phyloP scores from a whole-genome alignment of 2,888 invertebrate genomes.

The Agrotis exclamationis region DNA sequence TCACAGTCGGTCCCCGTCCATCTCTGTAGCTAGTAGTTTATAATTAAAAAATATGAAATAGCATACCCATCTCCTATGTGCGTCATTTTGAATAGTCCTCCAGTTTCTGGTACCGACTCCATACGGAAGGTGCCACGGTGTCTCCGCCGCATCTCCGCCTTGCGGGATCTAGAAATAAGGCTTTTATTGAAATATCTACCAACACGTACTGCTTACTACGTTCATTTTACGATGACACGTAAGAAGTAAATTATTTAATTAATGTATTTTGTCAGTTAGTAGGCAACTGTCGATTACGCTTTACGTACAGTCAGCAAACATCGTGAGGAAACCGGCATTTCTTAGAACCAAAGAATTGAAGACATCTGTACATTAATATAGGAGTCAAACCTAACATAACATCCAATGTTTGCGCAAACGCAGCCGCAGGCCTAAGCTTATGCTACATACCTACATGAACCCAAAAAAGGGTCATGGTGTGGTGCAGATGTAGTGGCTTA shows the following conservation, averaged over 20 bases:
- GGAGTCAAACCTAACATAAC: too few relatives aligned
- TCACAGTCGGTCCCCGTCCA: too few relatives aligned
- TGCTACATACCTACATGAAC: background rate
- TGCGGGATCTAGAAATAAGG: slow-evolving; percentile 28
- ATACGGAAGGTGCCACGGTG: slow-evolving; percentile 69
- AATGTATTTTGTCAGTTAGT: background rate
- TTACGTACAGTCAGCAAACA: background rate
- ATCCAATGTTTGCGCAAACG: too few relatives aligned
- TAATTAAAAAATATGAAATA: too few relatives aligned
- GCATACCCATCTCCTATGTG: slow-evolving; percentile 44
- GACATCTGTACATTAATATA: background rate
- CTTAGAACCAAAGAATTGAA: too few relatives aligned
- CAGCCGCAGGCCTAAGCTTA: background rate
- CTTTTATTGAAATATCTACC: background rate
- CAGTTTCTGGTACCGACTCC: slow-evolving; percentile 63
- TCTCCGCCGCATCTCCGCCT: slow-evolving; percentile 68
- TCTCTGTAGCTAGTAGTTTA: too few relatives aligned
- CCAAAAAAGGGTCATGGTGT: too few relatives aligned
- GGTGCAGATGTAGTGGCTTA: background rate
- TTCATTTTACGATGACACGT: slow-evolving; percentile 12
- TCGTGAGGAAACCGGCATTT: background rate
- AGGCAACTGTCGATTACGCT: background rate
- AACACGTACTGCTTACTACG: background rate
- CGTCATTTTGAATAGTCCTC: slow-evolving; percentile 25
- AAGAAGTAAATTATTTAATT: background rate